Base-by-base conservation (phyloP, 2,888 invertebrate genomes). In the Brachyptera risi region DNA sequence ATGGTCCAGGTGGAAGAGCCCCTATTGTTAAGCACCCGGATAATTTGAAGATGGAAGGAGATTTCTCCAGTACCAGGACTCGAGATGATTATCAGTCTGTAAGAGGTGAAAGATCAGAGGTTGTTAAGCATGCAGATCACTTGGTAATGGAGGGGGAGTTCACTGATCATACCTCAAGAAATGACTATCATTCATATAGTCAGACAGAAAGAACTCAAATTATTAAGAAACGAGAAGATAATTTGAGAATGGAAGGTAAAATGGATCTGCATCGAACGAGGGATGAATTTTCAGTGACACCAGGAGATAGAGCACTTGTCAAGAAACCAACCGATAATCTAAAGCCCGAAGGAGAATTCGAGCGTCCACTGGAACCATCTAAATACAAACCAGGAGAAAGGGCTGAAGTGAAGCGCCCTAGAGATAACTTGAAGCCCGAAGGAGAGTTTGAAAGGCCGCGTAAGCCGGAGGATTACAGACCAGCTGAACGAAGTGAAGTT, bases 1-100 rank as follows among this genome's bases (percentile, higher is more conserved):
- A 72, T 62, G 78, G 79, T 26, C 76, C 76, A 59, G 84, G 83
- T 7, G 87, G 87, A 69, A 76, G 85, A 59, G 79, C 80, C 1
- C 80, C 83, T 59, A 73, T 84, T 1, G 79, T 84, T 1, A 79
- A 73, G 68, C 80, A 78, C 0, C 69, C 75, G 38, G 84, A 83
- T 64, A 82, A 83, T 67, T 68, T 83, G 0, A 71, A 68, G 47
- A 76, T 78, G 0, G 78, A 78, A 63, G 80, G 79, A 0, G 77
- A 78, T 60, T 82, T 83, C 35, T 68, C 70, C 13, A 65, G 68
- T 2, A 70, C 68, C n/a, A 31, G 42, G 47, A 56, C 27, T 61
- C 67, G 51, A 49, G 68, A 61, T 59, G 63, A 56, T 15, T 56
- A 24, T 24, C 42, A 59, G 40, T 24, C 62, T 49, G 49, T 61